Conservation (phyloP, 2,888 invertebrate genomes). For the Salpingus planirostris region DNA sequence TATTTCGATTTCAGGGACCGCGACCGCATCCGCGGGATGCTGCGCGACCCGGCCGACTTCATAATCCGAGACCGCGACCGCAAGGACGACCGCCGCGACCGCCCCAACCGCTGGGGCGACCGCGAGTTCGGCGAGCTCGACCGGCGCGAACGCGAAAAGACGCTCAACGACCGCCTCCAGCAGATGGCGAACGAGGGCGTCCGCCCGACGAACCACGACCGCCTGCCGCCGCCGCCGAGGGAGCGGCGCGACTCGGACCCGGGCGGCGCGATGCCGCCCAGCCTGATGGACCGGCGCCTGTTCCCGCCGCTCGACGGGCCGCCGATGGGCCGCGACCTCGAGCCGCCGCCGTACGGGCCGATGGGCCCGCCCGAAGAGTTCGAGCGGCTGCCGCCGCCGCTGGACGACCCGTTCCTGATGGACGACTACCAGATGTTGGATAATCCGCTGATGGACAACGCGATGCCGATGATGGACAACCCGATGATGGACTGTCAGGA, state of each 20-base stretch:
- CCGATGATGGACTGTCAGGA: slow-evolving; percentile 20
- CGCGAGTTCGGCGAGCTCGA: slow-evolving; percentile 20
- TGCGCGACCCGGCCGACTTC: too few relatives aligned
- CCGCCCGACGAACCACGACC: slow-evolving; percentile 7
- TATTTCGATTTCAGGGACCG: too few relatives aligned
- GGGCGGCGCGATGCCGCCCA: slow-evolving; percentile 6
- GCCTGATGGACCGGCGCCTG: slow-evolving; percentile 7
- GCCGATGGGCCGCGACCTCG: slow-evolving; percentile 5
- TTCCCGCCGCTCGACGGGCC: slow-evolving; percentile 11
- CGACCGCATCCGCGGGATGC: too few relatives aligned
- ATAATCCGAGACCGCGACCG: slow-evolving; percentile 28
- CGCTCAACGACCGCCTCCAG: slow-evolving; percentile 30
- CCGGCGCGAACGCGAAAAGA: slow-evolving; percentile 28
- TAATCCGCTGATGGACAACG: slow-evolving; percentile 14
- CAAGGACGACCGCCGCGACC: slow-evolving; percentile 27
- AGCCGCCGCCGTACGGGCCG: slow-evolving; percentile 15
- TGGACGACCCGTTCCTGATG: slow-evolving; percentile 6
- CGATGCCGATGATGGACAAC: slow-evolving; percentile 5
- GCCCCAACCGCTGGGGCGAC: slow-evolving; percentile 34
- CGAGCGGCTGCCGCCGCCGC: slow-evolving; percentile 9
- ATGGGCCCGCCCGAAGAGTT: slow-evolving; percentile 8
- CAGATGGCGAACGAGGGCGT: slow-evolving; percentile 28
- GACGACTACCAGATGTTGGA: slow-evolving; percentile 8
- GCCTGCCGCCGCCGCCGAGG: slow-evolving; percentile 7
- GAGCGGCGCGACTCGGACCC: slow-evolving; percentile 6